Conservation (phyloP, 2,888 invertebrate species). For the Leptarthrus brevirostris region DNA sequence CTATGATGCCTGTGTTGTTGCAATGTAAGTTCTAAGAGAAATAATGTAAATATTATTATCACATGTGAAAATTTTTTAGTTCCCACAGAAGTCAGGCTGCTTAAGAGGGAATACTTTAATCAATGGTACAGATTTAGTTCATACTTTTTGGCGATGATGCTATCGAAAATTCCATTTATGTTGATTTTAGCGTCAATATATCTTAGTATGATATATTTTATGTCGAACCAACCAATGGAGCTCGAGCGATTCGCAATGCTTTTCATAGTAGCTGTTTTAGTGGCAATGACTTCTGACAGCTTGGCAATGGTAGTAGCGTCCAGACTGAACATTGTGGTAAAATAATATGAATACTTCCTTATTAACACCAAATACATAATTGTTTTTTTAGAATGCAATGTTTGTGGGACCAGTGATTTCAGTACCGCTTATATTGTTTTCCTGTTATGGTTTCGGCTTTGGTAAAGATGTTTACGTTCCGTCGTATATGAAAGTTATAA, state of each 20-base stretch:
- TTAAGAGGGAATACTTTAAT: constrained; percentile 87
- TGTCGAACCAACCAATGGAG: constrained; percentile 84
- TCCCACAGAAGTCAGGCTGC: constrained; percentile 80
- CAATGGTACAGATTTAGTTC: constrained; percentile 85
- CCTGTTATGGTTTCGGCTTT: constrained; percentile 88
- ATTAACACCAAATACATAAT: no score
- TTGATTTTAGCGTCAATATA: constrained; percentile 76
- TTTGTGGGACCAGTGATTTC: constrained; percentile 89
- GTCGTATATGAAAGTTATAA: constrained; percentile 78
- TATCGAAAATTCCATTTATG: constrained; percentile 79
- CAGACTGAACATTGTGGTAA: constrained; percentile 79
- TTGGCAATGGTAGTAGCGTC: constrained; percentile 81
- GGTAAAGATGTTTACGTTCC: constrained; percentile 78
- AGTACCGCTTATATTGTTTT: constrained; percentile 89
- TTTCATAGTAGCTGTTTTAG: constrained; percentile 75
- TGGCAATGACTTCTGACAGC: constrained; percentile 82
- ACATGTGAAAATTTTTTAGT: constrained; percentile 73
- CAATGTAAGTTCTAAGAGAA: constrained; percentile 83
- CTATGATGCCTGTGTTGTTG: constrained; percentile 83
- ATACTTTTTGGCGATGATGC: constrained; percentile 79
- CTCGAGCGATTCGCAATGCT: constrained; percentile 75
- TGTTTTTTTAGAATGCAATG: constrained; percentile 78
- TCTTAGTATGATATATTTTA: constrained; percentile 76
- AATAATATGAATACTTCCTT: not conserved
- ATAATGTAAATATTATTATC: no score